phyloP scores from a whole-genome alignment of 2,797 vertebrate genomes.

The Crocidura indochinensis region DNA sequence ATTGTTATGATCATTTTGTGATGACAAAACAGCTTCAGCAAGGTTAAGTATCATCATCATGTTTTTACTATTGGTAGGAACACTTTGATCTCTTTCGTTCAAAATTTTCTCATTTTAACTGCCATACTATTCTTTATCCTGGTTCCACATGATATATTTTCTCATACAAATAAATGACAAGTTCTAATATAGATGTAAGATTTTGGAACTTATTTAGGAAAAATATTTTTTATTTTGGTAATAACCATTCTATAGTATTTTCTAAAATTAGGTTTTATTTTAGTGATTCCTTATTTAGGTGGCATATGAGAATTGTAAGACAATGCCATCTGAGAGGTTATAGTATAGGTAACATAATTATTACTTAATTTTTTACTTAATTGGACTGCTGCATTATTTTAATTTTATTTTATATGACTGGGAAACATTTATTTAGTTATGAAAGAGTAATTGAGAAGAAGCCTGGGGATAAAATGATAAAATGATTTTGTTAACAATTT shows the following conservation, averaged over 20 bases:
- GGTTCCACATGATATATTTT: constrained; percentile 9
- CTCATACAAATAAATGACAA: background rate
- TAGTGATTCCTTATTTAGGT: constrained; percentile 9
- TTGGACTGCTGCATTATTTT: fast-evolving
- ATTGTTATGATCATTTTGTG: background rate
- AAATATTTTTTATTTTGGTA: constrained; percentile 15
- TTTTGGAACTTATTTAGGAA: background rate
- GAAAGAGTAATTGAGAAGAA: constrained; percentile 50
- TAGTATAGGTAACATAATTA: constrained; percentile 40
- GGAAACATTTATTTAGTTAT: constrained; percentile 70
- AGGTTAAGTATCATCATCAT: constrained; percentile 36
- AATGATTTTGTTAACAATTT: constrained; percentile 74
- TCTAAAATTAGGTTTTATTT: constrained; percentile 10
- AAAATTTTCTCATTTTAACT: constrained; percentile 1
- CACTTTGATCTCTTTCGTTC: background rate
- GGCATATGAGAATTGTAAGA: background rate
- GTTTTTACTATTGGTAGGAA: background rate
- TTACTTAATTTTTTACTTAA: constrained; percentile 47
- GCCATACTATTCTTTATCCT: background rate
- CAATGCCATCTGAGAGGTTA: constrained; percentile 17
- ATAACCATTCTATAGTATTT: constrained; percentile 23
- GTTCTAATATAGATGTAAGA: constrained; percentile 6
- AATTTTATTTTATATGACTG: background rate
- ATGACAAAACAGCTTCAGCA: background rate
- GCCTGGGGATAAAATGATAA: constrained; percentile 26